These are phyloP conservation scores for Cataglyphis livida DNA, from an alignment of 2,888 invertebrate genomes.

Conservation along the genomic window DNA sequence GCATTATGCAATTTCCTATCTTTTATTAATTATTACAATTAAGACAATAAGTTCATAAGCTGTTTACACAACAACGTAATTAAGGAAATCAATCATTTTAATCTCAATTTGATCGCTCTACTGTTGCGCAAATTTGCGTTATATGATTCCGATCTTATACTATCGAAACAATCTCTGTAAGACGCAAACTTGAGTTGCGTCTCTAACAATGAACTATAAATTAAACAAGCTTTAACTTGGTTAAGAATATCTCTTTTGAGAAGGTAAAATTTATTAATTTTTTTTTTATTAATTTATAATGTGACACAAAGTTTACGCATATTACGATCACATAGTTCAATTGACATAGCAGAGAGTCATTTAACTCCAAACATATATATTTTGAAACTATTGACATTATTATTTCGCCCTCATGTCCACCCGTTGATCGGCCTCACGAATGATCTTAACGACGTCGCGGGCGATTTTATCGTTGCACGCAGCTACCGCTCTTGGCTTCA, in stretches of 20 bases:
- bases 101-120: not conserved
- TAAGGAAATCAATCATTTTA: constrained; percentile 9
- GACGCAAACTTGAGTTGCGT: not conserved
- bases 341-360: not conserved
- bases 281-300: not conserved
- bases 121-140: not conserved
- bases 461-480: constrained; percentile 87
- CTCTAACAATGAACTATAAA: not conserved
- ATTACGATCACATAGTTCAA: not conserved
- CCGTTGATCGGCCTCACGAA: constrained; percentile 86
- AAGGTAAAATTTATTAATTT: not conserved
- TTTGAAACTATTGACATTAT: not conserved
- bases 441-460: constrained; percentile 86
- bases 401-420: constrained; percentile 65
- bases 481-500: constrained; percentile 88
- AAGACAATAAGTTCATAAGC: not conserved
- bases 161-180: not conserved
- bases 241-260: not conserved
- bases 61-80: not conserved
- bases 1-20: not conserved
- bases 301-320: not conserved
- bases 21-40: not conserved
- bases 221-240: not conserved
- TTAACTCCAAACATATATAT: not conserved
- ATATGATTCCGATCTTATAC: not conserved